Percentiles rank a stretch among this genome's conserved stretches.
These are phyloP conservation scores for Drosophila longiperda DNA, from an alignment of 2,888 invertebrate genomes.

Conservation along the genomic window DNA sequence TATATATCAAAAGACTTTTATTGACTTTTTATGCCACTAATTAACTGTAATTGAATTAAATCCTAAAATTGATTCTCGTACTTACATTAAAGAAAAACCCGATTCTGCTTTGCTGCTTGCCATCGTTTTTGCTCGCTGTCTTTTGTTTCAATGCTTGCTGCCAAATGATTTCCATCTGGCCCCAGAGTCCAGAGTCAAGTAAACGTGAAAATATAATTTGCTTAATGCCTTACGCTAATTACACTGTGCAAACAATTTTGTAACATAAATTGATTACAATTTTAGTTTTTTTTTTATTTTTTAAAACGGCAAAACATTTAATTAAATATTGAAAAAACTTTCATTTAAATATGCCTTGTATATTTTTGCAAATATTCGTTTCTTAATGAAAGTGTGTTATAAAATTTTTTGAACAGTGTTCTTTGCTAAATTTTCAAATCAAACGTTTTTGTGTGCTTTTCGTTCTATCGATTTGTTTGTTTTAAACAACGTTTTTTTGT, in stretches of 20 bases:
- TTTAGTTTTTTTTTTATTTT: background rate
- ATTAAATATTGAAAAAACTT: background rate
- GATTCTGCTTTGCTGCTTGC: constrained; percentile 75
- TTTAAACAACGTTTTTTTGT: constrained; percentile 63
- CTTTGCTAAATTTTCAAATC: constrained; percentile 19
- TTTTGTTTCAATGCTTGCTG: constrained; percentile 67
- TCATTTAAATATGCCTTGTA: background rate
- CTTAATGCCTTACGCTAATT: constrained; percentile 42
- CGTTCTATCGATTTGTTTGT: constrained; percentile 79
- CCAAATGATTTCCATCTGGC: constrained; percentile 60
- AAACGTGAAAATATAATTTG: constrained; percentile 59
- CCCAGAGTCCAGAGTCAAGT: constrained; percentile 60
- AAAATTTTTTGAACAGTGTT: constrained; percentile 40
- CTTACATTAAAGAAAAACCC: constrained; percentile 64
- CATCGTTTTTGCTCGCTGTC: constrained; percentile 74
- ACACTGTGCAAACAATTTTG: constrained; percentile 49
- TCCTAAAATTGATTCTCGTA: constrained; percentile 48
- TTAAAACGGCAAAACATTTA: background rate
- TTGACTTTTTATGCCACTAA: constrained; percentile 70
- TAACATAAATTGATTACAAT: constrained; percentile 1
- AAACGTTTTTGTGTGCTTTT: constrained; percentile 58
- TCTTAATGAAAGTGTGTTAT: background rate
- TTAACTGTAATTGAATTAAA: constrained; percentile 55
- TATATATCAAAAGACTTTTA: constrained; percentile 59
- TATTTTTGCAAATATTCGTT: background rate